Percentiles rank a stretch among this genome's conserved stretches.
phyloP scores from a whole-genome alignment of 2,797 vertebrate genomes.

The Mormyrops boulengeri region DNA sequence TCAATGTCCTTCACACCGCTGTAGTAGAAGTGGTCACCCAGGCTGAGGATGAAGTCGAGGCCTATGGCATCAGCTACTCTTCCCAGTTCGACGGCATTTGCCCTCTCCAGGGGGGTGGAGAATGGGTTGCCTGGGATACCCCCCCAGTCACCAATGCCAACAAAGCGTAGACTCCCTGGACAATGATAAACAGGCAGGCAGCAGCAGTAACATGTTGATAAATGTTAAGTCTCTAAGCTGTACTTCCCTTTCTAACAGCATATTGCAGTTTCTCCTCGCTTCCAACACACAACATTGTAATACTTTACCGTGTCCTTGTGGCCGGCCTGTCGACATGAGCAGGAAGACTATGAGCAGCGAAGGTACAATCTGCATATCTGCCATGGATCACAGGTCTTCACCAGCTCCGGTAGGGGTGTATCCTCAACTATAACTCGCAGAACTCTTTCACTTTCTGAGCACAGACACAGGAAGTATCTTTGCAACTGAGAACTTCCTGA shows the following conservation, averaged over 20 bases:
- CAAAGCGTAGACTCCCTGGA: constrained; percentile 43
- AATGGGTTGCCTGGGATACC: constrained; percentile 48
- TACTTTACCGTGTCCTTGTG: constrained; percentile 35
- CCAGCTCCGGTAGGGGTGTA: background rate
- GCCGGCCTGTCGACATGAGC: constrained; percentile 25
- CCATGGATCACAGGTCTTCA: background rate
- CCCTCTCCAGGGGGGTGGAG: constrained; percentile 41
- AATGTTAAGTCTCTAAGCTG: background rate
- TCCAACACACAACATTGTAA: background rate
- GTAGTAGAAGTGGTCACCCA: constrained; percentile 59
- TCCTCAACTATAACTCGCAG: background rate
- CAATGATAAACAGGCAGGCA: background rate
- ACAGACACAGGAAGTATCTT: constrained; percentile 26
- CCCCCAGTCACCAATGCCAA: constrained; percentile 55
- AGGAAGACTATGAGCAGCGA: constrained; percentile 26
- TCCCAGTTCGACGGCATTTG: constrained; percentile 44
- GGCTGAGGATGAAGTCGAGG: constrained; percentile 55
- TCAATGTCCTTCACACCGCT: constrained; percentile 45
- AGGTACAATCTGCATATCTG: constrained; percentile 29
- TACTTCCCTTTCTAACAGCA: background rate
- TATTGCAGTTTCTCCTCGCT: background rate
- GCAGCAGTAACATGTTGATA: background rate
- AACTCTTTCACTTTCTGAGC: background rate
- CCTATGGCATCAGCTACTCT: constrained; percentile 35
- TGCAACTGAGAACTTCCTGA: constrained; percentile 39